Conservation (phyloP, 1,140 invertebrate genomes). For the Venustaconcha ellipsiformis region DNA sequence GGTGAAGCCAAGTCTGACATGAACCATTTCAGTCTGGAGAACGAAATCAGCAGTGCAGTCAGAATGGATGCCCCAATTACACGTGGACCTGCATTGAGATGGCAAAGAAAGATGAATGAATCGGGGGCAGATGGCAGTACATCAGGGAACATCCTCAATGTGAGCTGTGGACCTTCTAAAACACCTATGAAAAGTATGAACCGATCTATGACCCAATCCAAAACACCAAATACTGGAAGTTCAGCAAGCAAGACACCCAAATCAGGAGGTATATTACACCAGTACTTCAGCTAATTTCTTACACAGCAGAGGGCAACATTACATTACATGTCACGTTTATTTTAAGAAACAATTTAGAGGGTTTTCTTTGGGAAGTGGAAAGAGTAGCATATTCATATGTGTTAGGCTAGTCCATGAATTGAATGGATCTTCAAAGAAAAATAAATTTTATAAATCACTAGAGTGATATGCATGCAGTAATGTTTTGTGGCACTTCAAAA, state of each 20-base stretch:
- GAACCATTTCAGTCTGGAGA: conserved; percentile 59
- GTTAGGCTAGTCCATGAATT: too few relatives aligned
- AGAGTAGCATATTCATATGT: too few relatives aligned
- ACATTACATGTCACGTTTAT: conserved; percentile 1
- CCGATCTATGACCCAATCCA: conserved; percentile 38
- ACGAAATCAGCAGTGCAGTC: conserved; percentile 56
- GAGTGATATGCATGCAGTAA: too few relatives aligned
- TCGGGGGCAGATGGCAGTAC: conserved; percentile 22
- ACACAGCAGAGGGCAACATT: not conserved
- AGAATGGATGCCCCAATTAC: conserved; percentile 60
- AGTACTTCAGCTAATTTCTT: too few relatives aligned
- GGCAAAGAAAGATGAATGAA: conserved; percentile 45
- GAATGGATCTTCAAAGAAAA: too few relatives aligned
- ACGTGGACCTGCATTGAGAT: conserved; percentile 54
- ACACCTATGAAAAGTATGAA: conserved; percentile 55
- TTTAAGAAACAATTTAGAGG: not conserved
- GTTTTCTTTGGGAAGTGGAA: not conserved
- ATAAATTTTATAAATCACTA: too few relatives aligned
- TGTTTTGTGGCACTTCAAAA: too few relatives aligned
- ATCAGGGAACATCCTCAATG: conserved; percentile 29
- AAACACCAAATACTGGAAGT: conserved; percentile 46
- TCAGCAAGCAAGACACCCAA: conserved; percentile 53
- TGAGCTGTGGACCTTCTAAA: conserved; percentile 45
- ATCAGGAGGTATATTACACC: conserved; percentile 38
- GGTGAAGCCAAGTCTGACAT: too few relatives aligned